Base-by-base conservation (phyloP, 2,888 invertebrate species). In the Hybos culiciformis region DNA sequence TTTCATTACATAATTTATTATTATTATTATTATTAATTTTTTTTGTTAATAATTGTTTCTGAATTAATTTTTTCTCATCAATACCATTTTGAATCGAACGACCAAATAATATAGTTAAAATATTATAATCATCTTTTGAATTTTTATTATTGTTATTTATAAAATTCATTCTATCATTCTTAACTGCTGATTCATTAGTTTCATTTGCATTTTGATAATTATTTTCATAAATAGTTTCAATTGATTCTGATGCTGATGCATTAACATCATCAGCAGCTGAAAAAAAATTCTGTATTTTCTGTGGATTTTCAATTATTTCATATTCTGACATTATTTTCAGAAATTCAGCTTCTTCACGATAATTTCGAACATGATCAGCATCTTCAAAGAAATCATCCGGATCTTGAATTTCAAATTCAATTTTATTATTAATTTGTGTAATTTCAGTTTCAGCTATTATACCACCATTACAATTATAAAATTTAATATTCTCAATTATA, bases 301-400 rank as follows among this genome's bases (percentile, higher is more conserved):
- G 46, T 18, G 62, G 61, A 51, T 55, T 51, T 39, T 61, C 57
- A 4, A 66, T 50, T 14, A 66, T 60, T 45, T 57, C 63, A 62
- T 62, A 66, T n/a, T 64, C 65, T 24, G 61, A 55, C 58, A 64
- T 61, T 8, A 65, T 53, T 42, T 54, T 50, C 1, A 65, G 52
- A 40, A 62, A 59, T 3, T 54, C 39, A 1, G 54, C 62, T 45
- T 66, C 66, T 47, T 63, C 63, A 41, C 55, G 57, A 48, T 65
- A 62, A 41, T 56, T 56, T 1, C 54, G 56, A 33, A 66, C 62
- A 47, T 64, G 63, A 12, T 59, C 60, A n/a, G 65, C 62, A 58
- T 65, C 63, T 20, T 62, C 56, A 46, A 65, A 65, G 52, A 66
- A 66, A 19, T 61, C 58, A 41, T 65, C 65, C 0, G 66, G 65